phyloP scores from a whole-genome alignment of 2,113 vertebrate genomes.

The Gorilla gorilla region DNA sequence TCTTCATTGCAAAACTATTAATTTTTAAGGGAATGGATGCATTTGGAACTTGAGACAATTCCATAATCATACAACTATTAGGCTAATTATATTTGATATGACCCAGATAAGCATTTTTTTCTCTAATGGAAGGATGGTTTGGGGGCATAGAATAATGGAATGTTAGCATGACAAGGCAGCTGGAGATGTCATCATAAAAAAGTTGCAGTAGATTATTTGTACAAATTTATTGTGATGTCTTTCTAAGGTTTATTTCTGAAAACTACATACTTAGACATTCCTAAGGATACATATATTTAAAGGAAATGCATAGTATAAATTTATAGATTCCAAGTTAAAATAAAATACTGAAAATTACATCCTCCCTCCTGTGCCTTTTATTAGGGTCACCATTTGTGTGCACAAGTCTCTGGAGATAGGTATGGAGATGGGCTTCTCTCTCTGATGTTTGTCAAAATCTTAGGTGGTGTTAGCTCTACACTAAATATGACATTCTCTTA shows the following conservation, averaged over 20 bases:
- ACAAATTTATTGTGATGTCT: neutral
- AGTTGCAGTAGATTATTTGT: neutral
- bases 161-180: conserved; percentile 55
- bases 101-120: conserved; percentile 37
- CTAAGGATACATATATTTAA: neutral
- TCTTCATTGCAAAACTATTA: conserved; percentile 37
- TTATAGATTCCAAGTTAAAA: neutral
- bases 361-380: neutral
- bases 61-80: conserved; percentile 53
- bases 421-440: neutral
- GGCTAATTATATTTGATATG: conserved; percentile 57
- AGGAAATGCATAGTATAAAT: neutral
- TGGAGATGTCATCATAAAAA: neutral
- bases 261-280: neutral
- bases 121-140: conserved; percentile 47
- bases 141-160: conserved; percentile 58
- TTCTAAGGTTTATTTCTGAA: conserved; percentile 10
- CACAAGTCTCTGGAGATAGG: neutral
- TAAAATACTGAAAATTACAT: neutral
- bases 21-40: conserved; percentile 44
- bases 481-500: neutral
- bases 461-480: neutral
- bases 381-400: neutral
- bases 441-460: neutral
- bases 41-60: conserved; percentile 57